Percentiles rank a stretch among this genome's conserved stretches.
Conservation (phyloP, 2,888 invertebrate genomes). For the Drosophila anomelani region DNA sequence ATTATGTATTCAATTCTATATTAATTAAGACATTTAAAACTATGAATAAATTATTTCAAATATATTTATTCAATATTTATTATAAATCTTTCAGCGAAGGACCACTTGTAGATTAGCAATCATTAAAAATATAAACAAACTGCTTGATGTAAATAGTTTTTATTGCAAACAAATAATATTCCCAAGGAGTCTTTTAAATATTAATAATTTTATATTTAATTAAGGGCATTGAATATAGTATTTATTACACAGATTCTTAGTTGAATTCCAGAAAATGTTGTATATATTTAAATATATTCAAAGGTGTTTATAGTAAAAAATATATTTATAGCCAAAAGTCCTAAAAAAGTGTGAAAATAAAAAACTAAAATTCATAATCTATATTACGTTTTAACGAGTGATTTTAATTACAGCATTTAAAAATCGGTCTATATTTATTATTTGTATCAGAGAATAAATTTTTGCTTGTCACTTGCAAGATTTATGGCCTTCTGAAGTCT, state of each 20-base stretch:
- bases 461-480: not conserved
- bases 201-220: not conserved
- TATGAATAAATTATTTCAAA: not conserved
- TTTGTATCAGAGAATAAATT: not conserved
- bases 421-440: not conserved
- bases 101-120: not conserved
- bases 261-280: not conserved
- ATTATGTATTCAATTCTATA: too few relatives aligned
- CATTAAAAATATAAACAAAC: not conserved
- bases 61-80: not conserved
- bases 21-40: too few relatives aligned
- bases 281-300: too few relatives aligned
- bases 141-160: not conserved
- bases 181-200: not conserved
- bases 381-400: not conserved
- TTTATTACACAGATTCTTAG: not conserved
- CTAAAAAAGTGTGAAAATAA: not conserved
- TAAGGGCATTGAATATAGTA: not conserved
- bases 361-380: not conserved
- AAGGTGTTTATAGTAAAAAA: not conserved
- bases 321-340: not conserved
- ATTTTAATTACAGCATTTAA: not conserved
- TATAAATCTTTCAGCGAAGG: not conserved
- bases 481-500: not conserved
- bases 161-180: not conserved